These are phyloP conservation scores for Gallinago nigripennis DNA, from an alignment of 2,797 vertebrate genomes.

Conservation along the genomic window DNA sequence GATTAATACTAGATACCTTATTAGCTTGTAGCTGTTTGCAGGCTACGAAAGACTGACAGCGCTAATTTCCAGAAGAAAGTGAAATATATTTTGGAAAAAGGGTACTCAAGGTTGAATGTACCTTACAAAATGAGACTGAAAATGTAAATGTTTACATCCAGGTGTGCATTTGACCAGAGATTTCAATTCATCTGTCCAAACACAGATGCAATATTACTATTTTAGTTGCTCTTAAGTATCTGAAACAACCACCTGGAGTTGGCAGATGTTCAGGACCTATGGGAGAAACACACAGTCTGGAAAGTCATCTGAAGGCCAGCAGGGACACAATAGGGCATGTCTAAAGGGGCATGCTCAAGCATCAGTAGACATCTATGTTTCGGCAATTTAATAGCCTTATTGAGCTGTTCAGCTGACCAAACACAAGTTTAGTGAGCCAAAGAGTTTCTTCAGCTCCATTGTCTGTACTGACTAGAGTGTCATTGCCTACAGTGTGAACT, in stretches of 20 bases:
- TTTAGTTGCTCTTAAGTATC: neutral
- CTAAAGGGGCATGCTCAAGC: neutral
- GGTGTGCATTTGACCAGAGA: neutral
- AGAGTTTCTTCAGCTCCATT: neutral
- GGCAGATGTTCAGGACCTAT: neutral
- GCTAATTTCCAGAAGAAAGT: neutral
- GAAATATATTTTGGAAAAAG: neutral
- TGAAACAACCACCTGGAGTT: accelerated
- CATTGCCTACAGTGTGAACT: neutral
- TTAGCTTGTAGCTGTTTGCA: neutral
- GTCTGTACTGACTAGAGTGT: neutral
- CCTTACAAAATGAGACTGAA: neutral
- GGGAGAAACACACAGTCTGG: neutral
- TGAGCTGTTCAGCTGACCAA: neutral
- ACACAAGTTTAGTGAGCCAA: neutral
- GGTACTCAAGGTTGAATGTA: neutral
- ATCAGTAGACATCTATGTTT: neutral
- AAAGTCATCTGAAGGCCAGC: neutral
- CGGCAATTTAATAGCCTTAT: neutral
- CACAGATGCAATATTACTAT: neutral
- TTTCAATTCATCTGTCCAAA: neutral
- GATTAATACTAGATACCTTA: neutral
- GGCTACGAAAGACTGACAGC: neutral
- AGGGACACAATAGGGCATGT: neutral
- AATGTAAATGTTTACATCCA: neutral